phyloP scores from a whole-genome alignment of 2,888 invertebrate genomes.

The Dione juno region DNA sequence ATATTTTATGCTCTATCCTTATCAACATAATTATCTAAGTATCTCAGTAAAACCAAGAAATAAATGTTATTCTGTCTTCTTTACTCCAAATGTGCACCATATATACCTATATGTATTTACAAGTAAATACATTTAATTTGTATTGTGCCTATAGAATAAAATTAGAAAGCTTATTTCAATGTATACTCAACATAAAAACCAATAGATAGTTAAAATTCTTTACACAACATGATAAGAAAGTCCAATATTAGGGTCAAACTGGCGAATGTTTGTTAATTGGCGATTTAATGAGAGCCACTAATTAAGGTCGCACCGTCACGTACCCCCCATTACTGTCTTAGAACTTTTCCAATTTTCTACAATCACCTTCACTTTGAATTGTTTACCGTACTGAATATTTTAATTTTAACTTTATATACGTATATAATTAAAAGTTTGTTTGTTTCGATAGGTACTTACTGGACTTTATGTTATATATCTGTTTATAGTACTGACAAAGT shows the following conservation, averaged over 20 bases:
- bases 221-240: conserved; percentile 54
- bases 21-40: no score
- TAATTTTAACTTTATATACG: conserved; percentile 33
- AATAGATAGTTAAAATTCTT: conserved; percentile 41
- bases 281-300: conserved; percentile 69
- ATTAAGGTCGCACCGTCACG: conserved; percentile 66
- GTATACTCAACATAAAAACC: conserved; percentile 19
- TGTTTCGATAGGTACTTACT: background rate
- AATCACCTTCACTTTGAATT: conserved; percentile 62
- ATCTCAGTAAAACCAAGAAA: background rate
- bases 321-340: conserved; percentile 58
- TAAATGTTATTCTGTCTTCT: background rate
- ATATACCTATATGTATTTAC: no score
- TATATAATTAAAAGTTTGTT: conserved; percentile 22
- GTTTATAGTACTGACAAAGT: background rate
- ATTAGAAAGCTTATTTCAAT: conserved; percentile 17
- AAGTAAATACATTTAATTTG: conserved; percentile 3
- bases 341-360: conserved; percentile 78
- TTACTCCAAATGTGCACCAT: background rate
- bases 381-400: conserved; percentile 46
- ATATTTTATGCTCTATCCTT: no score
- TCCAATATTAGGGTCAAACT: conserved; percentile 63
- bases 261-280: conserved; percentile 66
- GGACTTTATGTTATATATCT: background rate
- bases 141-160: conserved; percentile 5